phyloP scores from a whole-genome alignment of 2,888 invertebrate genomes.

The Drosophila birchii region DNA sequence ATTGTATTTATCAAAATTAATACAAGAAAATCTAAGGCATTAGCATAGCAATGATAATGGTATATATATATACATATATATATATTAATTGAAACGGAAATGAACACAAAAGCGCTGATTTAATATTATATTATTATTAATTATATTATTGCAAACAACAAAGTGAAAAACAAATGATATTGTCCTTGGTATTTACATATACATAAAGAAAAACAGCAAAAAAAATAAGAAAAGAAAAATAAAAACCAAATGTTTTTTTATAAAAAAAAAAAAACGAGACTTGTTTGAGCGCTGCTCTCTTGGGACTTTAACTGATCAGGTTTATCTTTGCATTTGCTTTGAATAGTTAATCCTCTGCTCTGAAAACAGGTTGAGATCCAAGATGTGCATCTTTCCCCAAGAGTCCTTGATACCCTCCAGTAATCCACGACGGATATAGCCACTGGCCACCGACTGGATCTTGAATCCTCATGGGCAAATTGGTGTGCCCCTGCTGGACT shows the following conservation, averaged over 20 bases:
- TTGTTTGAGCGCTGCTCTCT: slow-evolving; percentile 4
- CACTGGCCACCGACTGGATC: too few relatives aligned
- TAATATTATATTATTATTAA: slow-evolving; percentile 82
- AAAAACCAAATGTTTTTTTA: slow-evolving; percentile 67
- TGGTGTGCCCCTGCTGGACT: too few relatives aligned
- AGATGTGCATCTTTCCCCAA: too few relatives aligned
- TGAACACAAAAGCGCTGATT: slow-evolving; percentile 81
- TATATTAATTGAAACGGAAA: slow-evolving; percentile 58
- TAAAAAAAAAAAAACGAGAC: slow-evolving; percentile 25
- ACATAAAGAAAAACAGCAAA: slow-evolving; percentile 64
- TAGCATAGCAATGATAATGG: slow-evolving; percentile 77
- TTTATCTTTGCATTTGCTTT: neutral
- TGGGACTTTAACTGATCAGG: slow-evolving; percentile 7
- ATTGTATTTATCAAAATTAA: slow-evolving; percentile 81
- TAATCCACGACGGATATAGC: too few relatives aligned
- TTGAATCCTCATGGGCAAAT: too few relatives aligned
- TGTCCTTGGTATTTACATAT: slow-evolving; percentile 84
- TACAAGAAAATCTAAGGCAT: slow-evolving; percentile 70
- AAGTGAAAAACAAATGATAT: slow-evolving; percentile 79
- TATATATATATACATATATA: slow-evolving; percentile 41
- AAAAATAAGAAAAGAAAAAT: slow-evolving; percentile 62
- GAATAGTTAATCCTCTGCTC: neutral
- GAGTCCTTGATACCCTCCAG: too few relatives aligned
- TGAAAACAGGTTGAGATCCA: too few relatives aligned
- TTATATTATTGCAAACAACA: slow-evolving; percentile 80